Conservation (phyloP, 2,888 invertebrate species). For the Drosophila pseudotalamancana region DNA sequence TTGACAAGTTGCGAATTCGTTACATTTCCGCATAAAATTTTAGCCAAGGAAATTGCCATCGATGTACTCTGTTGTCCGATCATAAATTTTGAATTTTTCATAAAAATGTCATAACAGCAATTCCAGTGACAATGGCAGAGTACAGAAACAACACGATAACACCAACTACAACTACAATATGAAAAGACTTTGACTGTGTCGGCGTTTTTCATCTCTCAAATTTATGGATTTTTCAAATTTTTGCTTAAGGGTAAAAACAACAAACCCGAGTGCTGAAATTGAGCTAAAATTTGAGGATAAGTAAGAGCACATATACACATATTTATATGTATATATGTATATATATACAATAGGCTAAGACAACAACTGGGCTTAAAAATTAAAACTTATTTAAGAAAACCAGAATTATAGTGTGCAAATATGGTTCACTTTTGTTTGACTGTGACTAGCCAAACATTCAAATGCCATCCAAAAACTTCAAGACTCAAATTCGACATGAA, state of each 20-base stretch:
- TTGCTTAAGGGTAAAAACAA: slow-evolving; percentile 59
- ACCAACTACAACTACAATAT: slow-evolving; percentile 42
- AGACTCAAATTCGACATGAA: too few species aligned
- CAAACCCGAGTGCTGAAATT: slow-evolving; percentile 16
- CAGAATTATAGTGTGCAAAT: too few species aligned
- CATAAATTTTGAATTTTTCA: slow-evolving; percentile 80
- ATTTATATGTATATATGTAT: too few species aligned
- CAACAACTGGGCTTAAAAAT: too few species aligned
- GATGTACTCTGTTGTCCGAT: slow-evolving; percentile 63
- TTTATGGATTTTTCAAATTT: slow-evolving; percentile 72
- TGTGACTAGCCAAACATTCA: too few species aligned
- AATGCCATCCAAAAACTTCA: too few species aligned
- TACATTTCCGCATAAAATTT: slow-evolving; percentile 55
- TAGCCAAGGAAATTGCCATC: slow-evolving; percentile 23
- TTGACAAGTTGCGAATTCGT: slow-evolving; percentile 46
- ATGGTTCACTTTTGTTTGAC: too few species aligned
- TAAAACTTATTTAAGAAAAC: too few species aligned
- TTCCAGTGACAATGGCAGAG: slow-evolving; percentile 58
- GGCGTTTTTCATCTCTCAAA: slow-evolving; percentile 74
- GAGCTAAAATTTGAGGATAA: slow-evolving; percentile 14
- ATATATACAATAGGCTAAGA: too few species aligned
- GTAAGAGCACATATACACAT: background rate
- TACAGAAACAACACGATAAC: slow-evolving; percentile 41
- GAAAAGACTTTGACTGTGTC: slow-evolving; percentile 64
- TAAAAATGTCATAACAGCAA: slow-evolving; percentile 82